phyloP scores from a whole-genome alignment of 2,797 vertebrate genomes.

The Sebastes kiyomatsui region DNA sequence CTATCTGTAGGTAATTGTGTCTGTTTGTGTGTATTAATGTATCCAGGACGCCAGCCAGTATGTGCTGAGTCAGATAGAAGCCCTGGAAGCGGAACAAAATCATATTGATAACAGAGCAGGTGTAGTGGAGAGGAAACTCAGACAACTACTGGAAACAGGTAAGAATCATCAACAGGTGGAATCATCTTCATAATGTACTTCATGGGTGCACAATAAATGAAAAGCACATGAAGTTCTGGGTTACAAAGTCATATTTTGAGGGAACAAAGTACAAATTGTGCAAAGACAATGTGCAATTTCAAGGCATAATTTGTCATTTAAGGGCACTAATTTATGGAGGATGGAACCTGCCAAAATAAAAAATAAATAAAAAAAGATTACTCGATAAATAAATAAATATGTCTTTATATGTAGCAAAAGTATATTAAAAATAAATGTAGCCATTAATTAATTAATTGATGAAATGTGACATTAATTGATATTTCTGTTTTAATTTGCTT shows the following conservation, averaged over 20 bases:
- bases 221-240: no score
- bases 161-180: not conserved
- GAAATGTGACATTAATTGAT: no score
- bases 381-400: no score
- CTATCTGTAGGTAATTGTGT: not conserved
- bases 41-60: conserved; percentile 89
- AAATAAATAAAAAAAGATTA: no score
- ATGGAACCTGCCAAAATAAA: no score
- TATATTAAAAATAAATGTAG: no score
- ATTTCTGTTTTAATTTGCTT: accelerated
- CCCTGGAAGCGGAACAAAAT: conserved; percentile 88
- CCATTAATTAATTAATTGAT: no score
- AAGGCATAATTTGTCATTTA: not conserved
- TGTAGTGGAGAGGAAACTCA: conserved; percentile 87
- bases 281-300: not conserved
- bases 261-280: not conserved
- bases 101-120: conserved; percentile 88
- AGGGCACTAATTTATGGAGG: not conserved
- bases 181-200: no score
- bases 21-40: not conserved
- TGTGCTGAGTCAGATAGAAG: conserved; percentile 87
- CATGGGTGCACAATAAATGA: not conserved
- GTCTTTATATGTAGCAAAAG: accelerated
- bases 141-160: conserved; percentile 90
- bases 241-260: not conserved